Base-by-base conservation (phyloP, 2,797 vertebrate genomes). In the Parambassis ranga region DNA sequence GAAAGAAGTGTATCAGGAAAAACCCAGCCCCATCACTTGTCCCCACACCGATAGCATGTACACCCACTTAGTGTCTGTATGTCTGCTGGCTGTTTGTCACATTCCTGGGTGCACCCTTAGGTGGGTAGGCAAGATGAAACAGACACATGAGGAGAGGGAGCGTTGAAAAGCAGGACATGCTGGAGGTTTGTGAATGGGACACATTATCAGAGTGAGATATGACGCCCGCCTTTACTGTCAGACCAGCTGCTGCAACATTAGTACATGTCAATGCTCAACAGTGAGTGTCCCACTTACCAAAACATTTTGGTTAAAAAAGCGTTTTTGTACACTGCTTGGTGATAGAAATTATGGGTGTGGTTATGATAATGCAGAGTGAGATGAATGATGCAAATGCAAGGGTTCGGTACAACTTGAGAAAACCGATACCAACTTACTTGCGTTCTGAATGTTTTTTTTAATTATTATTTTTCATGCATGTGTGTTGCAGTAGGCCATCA, bases 91-190 rank as follows among this genome's bases (percentile, higher is more conserved):
- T 55, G 38, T 20, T 55, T 51, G 65, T 71, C 74, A 75, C 79
- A 85, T 81, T 84, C 81, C 76, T 64, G 16, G 46, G 56, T 46
- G 62, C 60, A 46, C 52, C 57, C 65, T 58, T 31, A 79, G 60
- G 79, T 70, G 61, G 67, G 31, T 16, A 41, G 18, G 57, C 57
- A 85, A 84, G 67, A 83, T 38, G 66, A 82, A 76, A 75, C 38
- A 38, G 65, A 71, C 57, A 68, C 39, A 58, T 10, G 23, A 74
- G 63, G 43, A 69, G 57, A 51, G 19, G 32, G 32, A 5, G 62
- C 18, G 61, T 43, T 80, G 71, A 85, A 59, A n/a, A 77, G 61
- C 73, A 10, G 20, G 41, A 44, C 53, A 49, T n/a, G n/a, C n/a
- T n/a, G 62, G 62, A 41, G 59, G 23, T 39, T 43, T 22, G 60